Percentiles rank a stretch among this genome's conserved stretches.
phyloP scores from a whole-genome alignment of 2,113 vertebrate genomes.

The Actenoides hombroni region DNA sequence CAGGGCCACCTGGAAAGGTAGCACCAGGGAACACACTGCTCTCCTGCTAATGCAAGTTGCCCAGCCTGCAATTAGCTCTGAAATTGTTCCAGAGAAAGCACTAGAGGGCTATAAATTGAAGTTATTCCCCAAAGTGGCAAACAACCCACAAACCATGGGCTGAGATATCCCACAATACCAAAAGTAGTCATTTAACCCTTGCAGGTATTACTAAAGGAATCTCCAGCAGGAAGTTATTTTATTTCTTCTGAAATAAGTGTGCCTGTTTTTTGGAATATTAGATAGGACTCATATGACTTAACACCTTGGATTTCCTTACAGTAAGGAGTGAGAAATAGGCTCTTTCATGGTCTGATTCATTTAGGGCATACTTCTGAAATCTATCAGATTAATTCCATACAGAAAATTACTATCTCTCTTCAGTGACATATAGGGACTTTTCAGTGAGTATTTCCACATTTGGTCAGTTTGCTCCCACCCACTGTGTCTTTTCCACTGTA shows the following conservation, averaged over 20 bases:
- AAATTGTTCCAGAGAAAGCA: neutral
- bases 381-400: neutral
- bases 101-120: neutral
- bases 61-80: neutral
- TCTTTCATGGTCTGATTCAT: neutral
- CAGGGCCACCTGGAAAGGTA: neutral
- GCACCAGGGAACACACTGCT: accelerated
- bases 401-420: neutral
- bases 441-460: neutral
- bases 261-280: neutral
- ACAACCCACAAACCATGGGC: neutral
- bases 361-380: neutral
- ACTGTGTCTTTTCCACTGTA: neutral
- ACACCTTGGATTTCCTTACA: neutral
- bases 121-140: neutral
- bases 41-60: neutral
- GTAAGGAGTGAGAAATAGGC: neutral
- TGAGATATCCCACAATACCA: neutral
- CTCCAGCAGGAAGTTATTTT: neutral
- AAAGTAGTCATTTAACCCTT: neutral
- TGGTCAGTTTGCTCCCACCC: neutral
- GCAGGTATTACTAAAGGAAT: neutral
- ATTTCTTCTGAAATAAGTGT: neutral
- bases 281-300: neutral
- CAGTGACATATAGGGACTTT: neutral